Conservation (phyloP, 2,888 invertebrate species). For the Halictus quadricinctus region DNA sequence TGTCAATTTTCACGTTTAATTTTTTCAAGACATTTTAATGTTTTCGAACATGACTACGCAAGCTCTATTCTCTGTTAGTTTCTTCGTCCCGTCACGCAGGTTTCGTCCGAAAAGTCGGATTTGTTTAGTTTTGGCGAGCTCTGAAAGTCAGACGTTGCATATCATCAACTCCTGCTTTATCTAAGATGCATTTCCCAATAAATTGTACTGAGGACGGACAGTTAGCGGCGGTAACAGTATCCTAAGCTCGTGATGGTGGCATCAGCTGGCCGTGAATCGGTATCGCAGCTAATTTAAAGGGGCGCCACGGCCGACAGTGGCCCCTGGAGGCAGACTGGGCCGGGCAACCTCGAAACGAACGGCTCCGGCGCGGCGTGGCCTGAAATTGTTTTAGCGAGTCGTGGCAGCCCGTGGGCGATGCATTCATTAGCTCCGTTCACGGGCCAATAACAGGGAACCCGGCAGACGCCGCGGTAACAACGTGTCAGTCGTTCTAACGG, state of each 20-base stretch:
- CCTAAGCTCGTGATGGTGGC: constrained; percentile 37
- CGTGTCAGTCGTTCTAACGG: constrained; percentile 80
- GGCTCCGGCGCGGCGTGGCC: constrained; percentile 54
- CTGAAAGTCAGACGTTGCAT: background rate
- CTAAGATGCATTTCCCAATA: background rate
- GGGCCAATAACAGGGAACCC: constrained; percentile 75
- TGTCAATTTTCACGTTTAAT: too few species aligned
- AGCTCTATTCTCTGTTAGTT: too few species aligned
- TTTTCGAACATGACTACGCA: too few species aligned
- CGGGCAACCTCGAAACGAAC: constrained; percentile 72
- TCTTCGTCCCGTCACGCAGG: too few species aligned
- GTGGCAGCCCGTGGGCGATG: constrained; percentile 75
- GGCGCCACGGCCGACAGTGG: constrained; percentile 30
- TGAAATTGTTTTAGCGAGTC: constrained; percentile 75
- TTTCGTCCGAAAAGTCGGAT: background rate
- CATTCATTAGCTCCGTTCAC: constrained; percentile 80
- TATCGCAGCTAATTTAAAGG: constrained; percentile 58
- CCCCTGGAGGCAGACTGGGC: constrained; percentile 46
- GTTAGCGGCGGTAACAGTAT: constrained; percentile 72
- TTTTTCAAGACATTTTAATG: too few species aligned
- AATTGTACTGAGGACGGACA: constrained; percentile 14
- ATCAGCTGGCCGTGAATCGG: constrained; percentile 35
- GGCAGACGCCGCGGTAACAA: constrained; percentile 77
- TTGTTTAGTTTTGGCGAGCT: background rate
- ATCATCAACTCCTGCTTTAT: background rate